phyloP scores from a whole-genome alignment of 2,888 invertebrate species.

The Andrena bicolor region DNA sequence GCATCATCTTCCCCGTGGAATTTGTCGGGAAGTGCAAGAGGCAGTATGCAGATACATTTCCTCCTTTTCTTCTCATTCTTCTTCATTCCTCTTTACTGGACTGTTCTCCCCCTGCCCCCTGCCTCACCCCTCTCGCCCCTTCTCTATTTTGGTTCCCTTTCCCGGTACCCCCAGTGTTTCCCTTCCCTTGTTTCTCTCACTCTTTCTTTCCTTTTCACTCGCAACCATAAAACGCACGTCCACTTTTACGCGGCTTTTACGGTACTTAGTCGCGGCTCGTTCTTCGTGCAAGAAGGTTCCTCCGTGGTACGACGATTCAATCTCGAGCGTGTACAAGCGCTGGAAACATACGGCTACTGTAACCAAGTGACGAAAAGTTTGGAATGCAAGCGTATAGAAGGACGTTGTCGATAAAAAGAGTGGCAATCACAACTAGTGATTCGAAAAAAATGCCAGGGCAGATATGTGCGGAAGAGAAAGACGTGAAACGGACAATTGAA shows the following conservation, averaged over 20 bases:
- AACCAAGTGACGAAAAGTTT: no score
- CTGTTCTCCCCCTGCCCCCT: conserved; percentile 13
- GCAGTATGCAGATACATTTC: conserved; percentile 57
- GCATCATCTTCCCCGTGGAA: conserved; percentile 33
- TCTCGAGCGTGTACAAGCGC: conserved; percentile 33
- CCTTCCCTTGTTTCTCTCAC: conserved; percentile 1
- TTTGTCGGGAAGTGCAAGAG: conserved; percentile 41
- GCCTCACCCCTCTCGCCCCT: neutral
- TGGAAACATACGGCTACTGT: no score
- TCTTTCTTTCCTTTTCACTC: conserved; percentile 31
- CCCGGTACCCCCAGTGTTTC: neutral
- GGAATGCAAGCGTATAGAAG: neutral
- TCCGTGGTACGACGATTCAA: conserved; percentile 12
- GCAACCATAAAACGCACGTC: conserved; percentile 52
- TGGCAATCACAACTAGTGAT: neutral
- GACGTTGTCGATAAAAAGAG: neutral
- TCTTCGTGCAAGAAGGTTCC: conserved; percentile 47
- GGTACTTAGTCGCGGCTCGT: conserved; percentile 72
- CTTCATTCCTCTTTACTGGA: conserved; percentile 1
- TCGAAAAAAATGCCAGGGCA: conserved; percentile 43
- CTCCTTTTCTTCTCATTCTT: conserved; percentile 33
- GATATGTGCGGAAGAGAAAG: conserved; percentile 43
- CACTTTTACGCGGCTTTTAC: conserved; percentile 73
- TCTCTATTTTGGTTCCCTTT: conserved; percentile 22
- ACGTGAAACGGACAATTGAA: conserved; percentile 20